A percentile compares a stretch with the other conserved stretches of the same genome.
Evolutionary conservation across 2,113 vertebrate species (phyloP).

Genomic region (Paedocypris sp.): DNA sequence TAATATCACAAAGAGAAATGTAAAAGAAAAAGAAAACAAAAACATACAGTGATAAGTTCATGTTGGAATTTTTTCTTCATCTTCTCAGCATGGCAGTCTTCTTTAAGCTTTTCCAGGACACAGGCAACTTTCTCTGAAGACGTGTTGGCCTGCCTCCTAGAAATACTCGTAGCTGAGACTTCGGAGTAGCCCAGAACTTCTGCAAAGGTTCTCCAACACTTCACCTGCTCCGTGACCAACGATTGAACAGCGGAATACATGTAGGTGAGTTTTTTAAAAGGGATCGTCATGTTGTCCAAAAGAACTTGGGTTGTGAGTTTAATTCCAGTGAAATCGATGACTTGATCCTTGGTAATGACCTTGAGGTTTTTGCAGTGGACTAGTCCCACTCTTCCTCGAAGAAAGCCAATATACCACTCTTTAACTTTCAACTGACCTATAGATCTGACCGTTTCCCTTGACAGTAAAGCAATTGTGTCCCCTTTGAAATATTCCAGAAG

Average conservation of each 20-base stretch:
- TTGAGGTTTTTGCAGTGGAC: slow-evolving; percentile 89
- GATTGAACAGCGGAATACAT: slow-evolving; percentile 87
- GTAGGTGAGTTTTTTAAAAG: slow-evolving; percentile 88
- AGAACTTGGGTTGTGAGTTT: slow-evolving; percentile 68
- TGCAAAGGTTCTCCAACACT: slow-evolving; percentile 77
- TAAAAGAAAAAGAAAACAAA: not conserved
- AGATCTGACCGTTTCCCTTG: slow-evolving; percentile 75
- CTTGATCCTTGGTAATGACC: slow-evolving; percentile 78
- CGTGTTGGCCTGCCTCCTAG: slow-evolving; percentile 55
- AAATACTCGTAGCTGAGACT: slow-evolving; percentile 61
- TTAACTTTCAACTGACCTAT: slow-evolving; percentile 86
- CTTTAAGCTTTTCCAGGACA: slow-evolving; percentile 83
- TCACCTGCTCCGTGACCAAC: slow-evolving; percentile 74
- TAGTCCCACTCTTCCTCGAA: slow-evolving; percentile 77
- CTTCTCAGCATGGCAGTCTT: slow-evolving; percentile 82
- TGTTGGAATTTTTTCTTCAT: slow-evolving; percentile 78
- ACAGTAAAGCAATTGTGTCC: slow-evolving; percentile 82
- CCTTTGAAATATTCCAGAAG: slow-evolving; percentile 95
- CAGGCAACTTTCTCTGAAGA: slow-evolving; percentile 80
- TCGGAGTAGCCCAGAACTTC: slow-evolving; percentile 73
- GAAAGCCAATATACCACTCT: slow-evolving; percentile 88
- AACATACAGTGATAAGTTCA: slow-evolving; percentile 81
- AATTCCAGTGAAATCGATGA: slow-evolving; percentile 67
- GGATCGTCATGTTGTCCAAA: slow-evolving; percentile 74
- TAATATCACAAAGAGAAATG: not conserved